phyloP scores from a whole-genome alignment of 2,888 invertebrate genomes.

The Orthosia incerta region DNA sequence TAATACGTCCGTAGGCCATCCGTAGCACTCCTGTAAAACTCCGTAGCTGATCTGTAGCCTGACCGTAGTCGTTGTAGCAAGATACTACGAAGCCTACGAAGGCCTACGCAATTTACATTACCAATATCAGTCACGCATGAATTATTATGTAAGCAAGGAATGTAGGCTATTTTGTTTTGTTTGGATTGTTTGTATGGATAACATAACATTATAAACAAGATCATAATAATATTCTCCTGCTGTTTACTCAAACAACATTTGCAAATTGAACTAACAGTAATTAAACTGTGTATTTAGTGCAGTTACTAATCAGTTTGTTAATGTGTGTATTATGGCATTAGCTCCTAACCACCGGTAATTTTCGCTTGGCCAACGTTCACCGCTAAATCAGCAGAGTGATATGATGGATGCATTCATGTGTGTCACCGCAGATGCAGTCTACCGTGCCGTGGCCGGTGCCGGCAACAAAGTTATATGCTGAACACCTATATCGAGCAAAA shows the following conservation, averaged over 20 bases:
- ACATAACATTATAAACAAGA: neutral
- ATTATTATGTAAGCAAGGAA: neutral
- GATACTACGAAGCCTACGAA: conserved; percentile 24
- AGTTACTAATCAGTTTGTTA: conserved; percentile 31
- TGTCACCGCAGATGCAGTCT: conserved; percentile 19
- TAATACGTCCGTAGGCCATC: too few relatives aligned
- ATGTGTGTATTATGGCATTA: conserved; percentile 19
- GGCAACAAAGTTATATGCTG: conserved; percentile 35
- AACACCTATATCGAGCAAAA: conserved; percentile 1
- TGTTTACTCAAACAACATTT: conserved; percentile 16
- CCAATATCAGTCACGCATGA: neutral
- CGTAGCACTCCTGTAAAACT: too few relatives aligned
- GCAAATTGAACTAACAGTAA: neutral
- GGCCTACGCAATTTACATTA: conserved; percentile 16
- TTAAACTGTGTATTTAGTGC: neutral
- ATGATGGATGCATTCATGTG: conserved; percentile 30
- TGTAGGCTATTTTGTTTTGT: neutral
- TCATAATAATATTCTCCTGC: neutral
- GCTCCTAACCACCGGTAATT: conserved; percentile 9
- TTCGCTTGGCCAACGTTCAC: conserved; percentile 15
- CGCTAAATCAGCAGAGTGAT: conserved; percentile 10
- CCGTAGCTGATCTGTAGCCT: too few relatives aligned
- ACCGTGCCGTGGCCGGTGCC: too few relatives aligned
- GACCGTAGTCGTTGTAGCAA: conserved; percentile 2
- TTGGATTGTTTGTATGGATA: neutral